These are phyloP conservation scores for Cyprinodon brontotheroides DNA, from an alignment of 2,113 vertebrate species.

Conservation along the genomic window DNA sequence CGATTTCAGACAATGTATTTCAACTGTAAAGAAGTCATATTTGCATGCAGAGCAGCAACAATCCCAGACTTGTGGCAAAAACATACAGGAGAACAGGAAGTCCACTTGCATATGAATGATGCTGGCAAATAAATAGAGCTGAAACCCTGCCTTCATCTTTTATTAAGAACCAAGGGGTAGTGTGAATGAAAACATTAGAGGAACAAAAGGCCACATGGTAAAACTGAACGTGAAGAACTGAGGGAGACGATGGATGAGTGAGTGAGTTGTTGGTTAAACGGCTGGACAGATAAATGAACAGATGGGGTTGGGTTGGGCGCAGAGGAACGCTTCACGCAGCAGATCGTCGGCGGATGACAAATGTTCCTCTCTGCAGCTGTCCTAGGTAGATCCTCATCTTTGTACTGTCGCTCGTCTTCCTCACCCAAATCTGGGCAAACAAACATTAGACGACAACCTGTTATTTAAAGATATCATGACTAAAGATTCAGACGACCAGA, in stretches of 20 bases:
- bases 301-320: slow-evolving; percentile 1
- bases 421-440: slow-evolving; percentile 91
- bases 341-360: slow-evolving; percentile 94
- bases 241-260: background rate
- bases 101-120: slow-evolving; percentile 15
- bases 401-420: slow-evolving; percentile 98
- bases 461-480: background rate
- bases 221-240: slow-evolving; percentile 4
- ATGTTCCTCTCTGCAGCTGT: slow-evolving; percentile 95
- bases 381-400: slow-evolving; percentile 99
- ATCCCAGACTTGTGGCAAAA: slow-evolving; percentile 2
- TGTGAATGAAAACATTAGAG: background rate
- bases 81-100: slow-evolving; percentile 28
- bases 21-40: background rate
- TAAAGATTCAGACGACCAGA: background rate
- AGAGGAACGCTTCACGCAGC: slow-evolving; percentile 81
- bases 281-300: slow-evolving; percentile 25
- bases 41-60: background rate
- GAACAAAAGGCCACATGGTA: slow-evolving; percentile 18
- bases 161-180: background rate
- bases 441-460: background rate
- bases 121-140: slow-evolving; percentile 4
- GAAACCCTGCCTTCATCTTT: background rate
- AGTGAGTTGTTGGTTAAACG: background rate
- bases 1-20: background rate